Percentiles rank a stretch among this genome's conserved stretches.
Conservation (phyloP, 2,797 vertebrate genomes). For the Telmatherina bonti region DNA sequence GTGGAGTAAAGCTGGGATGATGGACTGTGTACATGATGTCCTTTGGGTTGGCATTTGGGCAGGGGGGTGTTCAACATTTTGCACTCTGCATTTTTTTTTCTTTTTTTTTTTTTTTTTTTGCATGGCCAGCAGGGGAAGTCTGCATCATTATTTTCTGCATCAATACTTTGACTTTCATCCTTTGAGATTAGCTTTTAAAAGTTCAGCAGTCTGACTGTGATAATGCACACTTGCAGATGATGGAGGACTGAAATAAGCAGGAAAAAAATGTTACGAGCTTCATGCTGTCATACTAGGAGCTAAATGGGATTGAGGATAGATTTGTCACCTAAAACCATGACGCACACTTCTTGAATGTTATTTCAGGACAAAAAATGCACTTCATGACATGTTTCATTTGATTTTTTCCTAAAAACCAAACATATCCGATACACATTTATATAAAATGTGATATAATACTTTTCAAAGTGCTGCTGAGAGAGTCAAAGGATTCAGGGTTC, state of each 20-base stretch:
- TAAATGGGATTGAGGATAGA: conserved; percentile 16
- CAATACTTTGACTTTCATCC: neutral
- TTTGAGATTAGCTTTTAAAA: neutral
- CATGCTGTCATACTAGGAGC: neutral
- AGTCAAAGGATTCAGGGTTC: too few species aligned
- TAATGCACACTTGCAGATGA: neutral
- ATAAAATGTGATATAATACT: too few species aligned
- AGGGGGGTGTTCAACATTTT: too few species aligned
- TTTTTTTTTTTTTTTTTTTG: too few species aligned
- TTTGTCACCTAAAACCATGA: conserved; percentile 12
- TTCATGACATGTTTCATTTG: neutral
- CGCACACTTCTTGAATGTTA: neutral
- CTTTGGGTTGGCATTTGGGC: too few species aligned
- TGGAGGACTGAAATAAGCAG: neutral
- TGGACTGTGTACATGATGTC: too few species aligned
- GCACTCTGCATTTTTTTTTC: too few species aligned
- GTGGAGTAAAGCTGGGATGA: too few species aligned
- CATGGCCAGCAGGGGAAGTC: too few species aligned
- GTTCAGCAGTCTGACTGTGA: neutral
- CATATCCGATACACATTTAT: too few species aligned
- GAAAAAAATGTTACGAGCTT: neutral
- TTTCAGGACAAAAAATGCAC: conserved; percentile 6
- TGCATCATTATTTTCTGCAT: neutral
- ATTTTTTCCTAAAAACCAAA: too few species aligned
- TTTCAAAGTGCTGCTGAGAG: neutral